Percentiles rank a stretch among this genome's conserved stretches.
phyloP scores from a whole-genome alignment of 2,888 invertebrate genomes.

The Acronicta alni region DNA sequence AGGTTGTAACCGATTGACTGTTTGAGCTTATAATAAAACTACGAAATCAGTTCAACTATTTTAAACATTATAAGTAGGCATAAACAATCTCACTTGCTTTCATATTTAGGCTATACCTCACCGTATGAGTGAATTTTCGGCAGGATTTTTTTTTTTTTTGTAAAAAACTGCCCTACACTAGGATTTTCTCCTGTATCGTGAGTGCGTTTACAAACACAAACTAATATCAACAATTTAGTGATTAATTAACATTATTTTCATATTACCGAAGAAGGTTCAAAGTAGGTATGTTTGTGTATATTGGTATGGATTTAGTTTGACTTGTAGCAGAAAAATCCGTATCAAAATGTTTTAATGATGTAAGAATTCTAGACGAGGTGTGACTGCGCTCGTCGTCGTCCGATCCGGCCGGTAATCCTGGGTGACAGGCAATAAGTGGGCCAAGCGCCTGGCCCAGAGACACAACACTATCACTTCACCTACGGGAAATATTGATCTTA shows the following conservation, averaged over 20 bases:
- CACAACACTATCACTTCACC: constrained; percentile 72
- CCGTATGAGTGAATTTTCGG: no score
- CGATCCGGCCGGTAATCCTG: constrained; percentile 68
- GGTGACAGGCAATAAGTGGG: constrained; percentile 63
- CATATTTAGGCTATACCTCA: no score
- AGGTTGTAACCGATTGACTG: constrained; percentile 48
- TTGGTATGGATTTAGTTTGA: constrained; percentile 4
- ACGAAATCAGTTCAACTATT: constrained; percentile 35
- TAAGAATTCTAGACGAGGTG: constrained; percentile 58
- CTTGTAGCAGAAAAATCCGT: no score
- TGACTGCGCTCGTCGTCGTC: constrained; percentile 60
- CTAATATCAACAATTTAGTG: no score
- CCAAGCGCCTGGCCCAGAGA: constrained; percentile 72
- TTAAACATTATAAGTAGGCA: constrained; percentile 33
- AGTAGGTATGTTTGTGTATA: no score
- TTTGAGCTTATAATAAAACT: constrained; percentile 30
- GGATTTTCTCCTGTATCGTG: no score
- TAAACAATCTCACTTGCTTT: neutral
- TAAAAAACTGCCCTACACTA: no score
- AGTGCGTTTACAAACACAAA: no score
- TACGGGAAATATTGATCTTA: constrained; percentile 88
- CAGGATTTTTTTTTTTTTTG: no score
- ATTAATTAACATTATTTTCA: no score
- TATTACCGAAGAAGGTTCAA: no score
- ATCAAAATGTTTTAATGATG: constrained; percentile 6